Evolutionary conservation across 2,888 invertebrate genomes (phyloP).

Genomic region (Hydroisotoma schaefferi): DNA sequence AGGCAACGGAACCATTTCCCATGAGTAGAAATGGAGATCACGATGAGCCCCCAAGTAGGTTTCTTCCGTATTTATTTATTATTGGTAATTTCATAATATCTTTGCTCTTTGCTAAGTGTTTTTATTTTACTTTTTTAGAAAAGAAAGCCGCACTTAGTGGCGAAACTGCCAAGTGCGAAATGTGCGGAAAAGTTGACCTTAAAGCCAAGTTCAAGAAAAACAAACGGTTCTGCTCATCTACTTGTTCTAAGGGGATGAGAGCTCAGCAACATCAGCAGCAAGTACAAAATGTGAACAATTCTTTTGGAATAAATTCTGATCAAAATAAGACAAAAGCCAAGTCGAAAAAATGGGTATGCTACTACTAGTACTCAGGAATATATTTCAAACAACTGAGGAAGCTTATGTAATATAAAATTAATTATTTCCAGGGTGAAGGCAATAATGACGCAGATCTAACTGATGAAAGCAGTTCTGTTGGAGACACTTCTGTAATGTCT

Average conservation of each 20-base stretch:
- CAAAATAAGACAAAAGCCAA: constrained; percentile 24
- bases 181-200: constrained; percentile 66
- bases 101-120: constrained; percentile 8
- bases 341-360: constrained; percentile 43
- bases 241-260: constrained; percentile 60
- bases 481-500: constrained; percentile 41
- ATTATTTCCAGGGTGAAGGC: constrained; percentile 36
- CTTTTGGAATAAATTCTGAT: background rate
- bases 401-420: background rate
- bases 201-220: constrained; percentile 67
- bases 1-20: constrained; percentile 83
- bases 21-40: constrained; percentile 61
- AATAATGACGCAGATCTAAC: constrained; percentile 39
- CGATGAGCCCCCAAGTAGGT: constrained; percentile 77
- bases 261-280: constrained; percentile 38
- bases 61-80: constrained; percentile 16
- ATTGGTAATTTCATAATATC: background rate
- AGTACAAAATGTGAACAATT: background rate
- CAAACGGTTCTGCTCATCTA: constrained; percentile 70
- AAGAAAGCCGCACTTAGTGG: constrained; percentile 57
- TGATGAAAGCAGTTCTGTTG: constrained; percentile 47
- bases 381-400: background rate
- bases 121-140: constrained; percentile 52
- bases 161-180: constrained; percentile 66
- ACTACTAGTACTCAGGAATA: background rate